These are phyloP conservation scores for Mesoclemmys tuberculata DNA, from an alignment of 2,113 vertebrate genomes.

Conservation along the genomic window DNA sequence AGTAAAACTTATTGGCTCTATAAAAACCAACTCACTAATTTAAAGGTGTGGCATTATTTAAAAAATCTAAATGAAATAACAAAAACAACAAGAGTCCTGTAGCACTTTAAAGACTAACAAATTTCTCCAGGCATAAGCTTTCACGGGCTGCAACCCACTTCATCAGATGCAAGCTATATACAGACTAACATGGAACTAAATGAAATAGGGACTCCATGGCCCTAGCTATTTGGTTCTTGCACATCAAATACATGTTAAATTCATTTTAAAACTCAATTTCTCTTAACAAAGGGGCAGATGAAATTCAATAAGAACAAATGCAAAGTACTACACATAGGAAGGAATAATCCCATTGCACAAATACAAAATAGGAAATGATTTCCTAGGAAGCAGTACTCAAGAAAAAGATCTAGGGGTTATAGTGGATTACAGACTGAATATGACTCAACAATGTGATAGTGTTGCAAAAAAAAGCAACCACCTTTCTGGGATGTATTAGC, in stretches of 20 bases:
- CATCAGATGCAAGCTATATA: no score
- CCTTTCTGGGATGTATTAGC: neutral
- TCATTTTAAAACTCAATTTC: neutral
- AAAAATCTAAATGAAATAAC: neutral
- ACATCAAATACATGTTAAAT: constrained; percentile 6
- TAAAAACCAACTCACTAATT: neutral
- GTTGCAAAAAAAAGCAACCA: neutral
- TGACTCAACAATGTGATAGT: neutral
- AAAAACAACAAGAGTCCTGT: no score
- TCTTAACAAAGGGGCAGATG: neutral
- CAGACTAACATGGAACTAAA: no score
- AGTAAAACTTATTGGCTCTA: neutral
- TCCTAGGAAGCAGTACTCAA: neutral
- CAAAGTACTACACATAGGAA: neutral
- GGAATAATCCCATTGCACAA: neutral
- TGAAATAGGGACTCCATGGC: neutral
- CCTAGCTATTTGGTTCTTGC: neutral
- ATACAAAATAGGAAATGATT: neutral
- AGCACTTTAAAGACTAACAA: no score
- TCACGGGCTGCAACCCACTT: no score
- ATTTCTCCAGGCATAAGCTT: no score
- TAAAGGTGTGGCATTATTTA: neutral
- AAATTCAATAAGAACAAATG: neutral
- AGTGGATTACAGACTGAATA: neutral
- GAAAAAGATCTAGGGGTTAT: neutral